Evolutionary conservation across 2,888 invertebrate genomes (phyloP).

Genomic region (Galerucella pusilla): DNA sequence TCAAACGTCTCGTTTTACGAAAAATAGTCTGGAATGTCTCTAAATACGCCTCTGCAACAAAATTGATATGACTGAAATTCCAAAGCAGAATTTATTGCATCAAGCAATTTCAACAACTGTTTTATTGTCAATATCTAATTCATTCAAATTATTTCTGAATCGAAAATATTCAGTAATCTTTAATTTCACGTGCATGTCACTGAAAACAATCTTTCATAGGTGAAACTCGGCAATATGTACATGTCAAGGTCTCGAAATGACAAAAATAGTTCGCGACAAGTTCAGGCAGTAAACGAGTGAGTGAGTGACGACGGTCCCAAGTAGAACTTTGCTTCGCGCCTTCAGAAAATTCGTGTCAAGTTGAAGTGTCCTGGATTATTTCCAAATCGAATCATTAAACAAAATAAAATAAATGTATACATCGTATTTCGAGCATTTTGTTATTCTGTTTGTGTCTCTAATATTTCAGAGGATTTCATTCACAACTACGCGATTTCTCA

Average conservation of each 20-base stretch:
- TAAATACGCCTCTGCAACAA: no score
- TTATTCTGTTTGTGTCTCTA: slow-evolving; percentile 12
- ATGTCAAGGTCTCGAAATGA: slow-evolving; percentile 15
- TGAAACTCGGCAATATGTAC: neutral
- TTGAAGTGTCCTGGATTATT: slow-evolving; percentile 21
- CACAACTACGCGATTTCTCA: neutral
- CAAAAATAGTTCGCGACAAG: slow-evolving; percentile 20
- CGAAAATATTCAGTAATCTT: neutral
- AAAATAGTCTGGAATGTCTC: no score
- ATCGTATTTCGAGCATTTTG: slow-evolving; percentile 1
- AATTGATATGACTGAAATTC: no score
- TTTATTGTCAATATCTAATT: neutral
- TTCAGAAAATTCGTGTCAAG: slow-evolving; percentile 17
- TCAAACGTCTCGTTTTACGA: no score
- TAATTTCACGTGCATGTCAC: neutral
- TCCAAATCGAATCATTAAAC: slow-evolving; percentile 24
- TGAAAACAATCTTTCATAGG: neutral
- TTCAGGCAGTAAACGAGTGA: slow-evolving; percentile 11
- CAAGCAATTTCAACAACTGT: neutral
- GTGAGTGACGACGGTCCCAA: slow-evolving; percentile 18
- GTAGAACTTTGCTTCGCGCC: slow-evolving; percentile 10
- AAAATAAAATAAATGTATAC: slow-evolving; percentile 13
- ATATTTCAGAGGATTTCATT: slow-evolving; percentile 8
- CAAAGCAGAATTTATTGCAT: no score
- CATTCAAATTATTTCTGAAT: neutral